Base-by-base conservation (phyloP, 2,888 invertebrate species). In the Tinea trinotella region DNA sequence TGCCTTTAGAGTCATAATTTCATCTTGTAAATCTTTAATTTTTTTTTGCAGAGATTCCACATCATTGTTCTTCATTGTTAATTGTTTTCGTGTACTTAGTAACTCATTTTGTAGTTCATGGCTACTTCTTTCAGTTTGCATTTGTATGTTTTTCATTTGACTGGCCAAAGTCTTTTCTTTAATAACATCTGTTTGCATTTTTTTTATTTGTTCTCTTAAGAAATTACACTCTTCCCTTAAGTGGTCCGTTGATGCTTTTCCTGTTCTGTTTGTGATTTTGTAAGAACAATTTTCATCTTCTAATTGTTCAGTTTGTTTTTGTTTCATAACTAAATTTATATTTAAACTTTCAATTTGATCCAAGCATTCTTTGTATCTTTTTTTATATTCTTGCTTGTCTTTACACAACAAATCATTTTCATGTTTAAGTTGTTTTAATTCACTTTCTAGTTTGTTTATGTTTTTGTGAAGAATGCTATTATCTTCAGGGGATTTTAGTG, bases 61-160 rank as follows among this genome's bases (percentile, higher is more conserved):
- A 22, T 86, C 88, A 53, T 89, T 88, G 67, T 89, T 88, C 6
- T 90, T 87, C 55, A 87, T 71, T 58, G 87, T 87, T 7, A 92
- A 70, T 68, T 93, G 90, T 19, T 87, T 88, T 68, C 93, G 92
- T 9, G 88, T 74, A 59, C 88, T 84, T 36, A 88, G 65, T 34
- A 93, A 70, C 71, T 92, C 91, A 67, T 87, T 88, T 70, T 93
- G 93, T 55, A 90, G 84, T 60, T 93, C 92, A 54, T 87, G 84
- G 57, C 92, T 83, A 46, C 91, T 89, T 63, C 90, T 89, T 71
- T 94, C 93, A 3, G 92, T 92, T 82, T 94, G 93, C 63, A 92
- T 88, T 64, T 94, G 93, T 52, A 93, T 81, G 59, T 90, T 88
- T 72, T 93, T 94, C 55, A 76, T 79, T 71, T 87, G 87, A 64